Conservation (phyloP, 1,140 invertebrate genomes). For the Calycopis cecrops region DNA sequence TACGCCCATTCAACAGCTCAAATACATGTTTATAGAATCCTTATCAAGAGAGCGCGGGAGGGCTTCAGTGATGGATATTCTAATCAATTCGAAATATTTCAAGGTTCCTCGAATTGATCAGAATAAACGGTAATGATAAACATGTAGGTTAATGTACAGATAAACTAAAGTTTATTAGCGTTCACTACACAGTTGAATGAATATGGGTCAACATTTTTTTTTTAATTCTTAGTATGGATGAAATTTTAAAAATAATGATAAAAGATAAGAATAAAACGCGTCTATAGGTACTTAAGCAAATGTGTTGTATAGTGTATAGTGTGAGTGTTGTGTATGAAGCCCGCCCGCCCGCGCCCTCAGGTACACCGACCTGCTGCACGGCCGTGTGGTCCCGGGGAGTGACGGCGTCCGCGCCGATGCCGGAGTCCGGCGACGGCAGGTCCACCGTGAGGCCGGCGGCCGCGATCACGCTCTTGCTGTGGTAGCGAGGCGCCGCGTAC, state of each 20-base stretch:
- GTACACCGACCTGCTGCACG: slow-evolving; percentile 88
- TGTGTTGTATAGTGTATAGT: slow-evolving; percentile 18
- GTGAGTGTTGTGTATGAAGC: slow-evolving; percentile 32
- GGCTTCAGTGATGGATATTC: slow-evolving; percentile 35
- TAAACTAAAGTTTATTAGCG: background rate
- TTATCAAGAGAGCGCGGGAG: slow-evolving; percentile 46
- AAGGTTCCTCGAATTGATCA: slow-evolving; percentile 10
- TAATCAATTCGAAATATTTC: slow-evolving; percentile 16
- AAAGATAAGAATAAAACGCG: background rate
- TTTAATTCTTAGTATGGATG: background rate
- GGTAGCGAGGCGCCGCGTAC: slow-evolving; percentile 66
- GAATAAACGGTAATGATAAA: slow-evolving; percentile 13
- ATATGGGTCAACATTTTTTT: background rate
- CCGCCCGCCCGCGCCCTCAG: slow-evolving; percentile 53
- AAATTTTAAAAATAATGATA: background rate
- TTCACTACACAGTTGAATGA: too few relatives aligned
- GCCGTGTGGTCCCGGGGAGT: slow-evolving; percentile 91
- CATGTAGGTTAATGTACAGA: slow-evolving; percentile 10
- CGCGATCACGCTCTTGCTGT: slow-evolving; percentile 72
- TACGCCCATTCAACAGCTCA: background rate
- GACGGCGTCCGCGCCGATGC: slow-evolving; percentile 92
- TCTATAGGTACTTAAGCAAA: slow-evolving; percentile 8
- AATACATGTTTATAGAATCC: background rate
- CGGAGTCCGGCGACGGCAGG: slow-evolving; percentile 92
- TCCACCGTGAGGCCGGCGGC: slow-evolving; percentile 91